Base-by-base conservation (phyloP, 2,888 invertebrate genomes). In the Perizoma flavofasciatum region DNA sequence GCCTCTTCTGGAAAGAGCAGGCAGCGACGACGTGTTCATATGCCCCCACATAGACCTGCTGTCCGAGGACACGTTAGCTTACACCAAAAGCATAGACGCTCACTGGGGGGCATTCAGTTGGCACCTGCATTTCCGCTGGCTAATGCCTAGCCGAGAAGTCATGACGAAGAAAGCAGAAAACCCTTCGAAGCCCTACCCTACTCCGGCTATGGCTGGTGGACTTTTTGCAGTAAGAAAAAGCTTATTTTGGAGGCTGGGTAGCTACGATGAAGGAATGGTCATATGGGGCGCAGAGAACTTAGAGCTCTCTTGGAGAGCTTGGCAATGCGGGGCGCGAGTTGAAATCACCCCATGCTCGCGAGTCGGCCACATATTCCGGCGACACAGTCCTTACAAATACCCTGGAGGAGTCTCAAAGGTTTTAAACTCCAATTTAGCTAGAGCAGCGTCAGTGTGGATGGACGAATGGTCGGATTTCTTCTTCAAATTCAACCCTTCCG, bases 251-350 rank as follows among this genome's bases (percentile, higher is more conserved):
- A 95, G 97, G 66, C 87, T 97, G 10, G 98, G 98, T 0, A 93
- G 94, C 6, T 95, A 95, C 69, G 95, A 95, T 68, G 94, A 95
- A 72, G 92, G 93, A 9, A 95, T 95, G 95, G 94, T 95, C 71
- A 98, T 99, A 63, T 99, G 99, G 99, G 99, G 99, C 5, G 99
- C 98, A 0, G 99, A 99, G 86, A 99, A 99, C 86, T 93, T 99
- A 40, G 99, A 99, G 87, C 93, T 99, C 82, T 99, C 99, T 0
- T 98, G 99, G 87, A 94, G 99, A 68, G 97, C 97, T 0, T 98
- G 98, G 98, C 97, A 98, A 80, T 98, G 98, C 74, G 98, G 98
- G 0, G 98, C 98, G 0, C 93, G 94, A 59, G 95, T 98, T 0
- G 96, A 98, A 86, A 98, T 98, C 51, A 96, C 96, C 0, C 97